A percentile compares a stretch with the other conserved stretches of the same genome.
Evolutionary conservation across 2,888 invertebrate genomes (phyloP).

Genomic region (Abrostola triplasia): DNA sequence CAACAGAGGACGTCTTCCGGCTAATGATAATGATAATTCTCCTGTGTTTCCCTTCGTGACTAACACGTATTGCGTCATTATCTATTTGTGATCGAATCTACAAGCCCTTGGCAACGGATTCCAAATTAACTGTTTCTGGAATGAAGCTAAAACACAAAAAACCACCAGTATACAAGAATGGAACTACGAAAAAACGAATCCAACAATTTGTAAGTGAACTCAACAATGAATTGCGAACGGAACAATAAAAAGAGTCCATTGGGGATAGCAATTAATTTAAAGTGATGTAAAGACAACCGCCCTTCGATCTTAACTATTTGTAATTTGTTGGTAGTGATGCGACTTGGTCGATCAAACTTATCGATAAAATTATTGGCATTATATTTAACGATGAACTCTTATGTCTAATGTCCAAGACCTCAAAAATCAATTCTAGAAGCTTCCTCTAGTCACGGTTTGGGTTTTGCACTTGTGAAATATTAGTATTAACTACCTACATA

Average conservation of each 20-base stretch:
- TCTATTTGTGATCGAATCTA: no score
- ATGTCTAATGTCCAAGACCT: not conserved
- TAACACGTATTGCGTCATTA: no score
- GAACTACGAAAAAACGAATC: conserved; percentile 2
- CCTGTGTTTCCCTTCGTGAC: no score
- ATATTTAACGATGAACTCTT: not conserved
- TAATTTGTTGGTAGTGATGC: conserved; percentile 67
- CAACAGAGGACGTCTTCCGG: no score
- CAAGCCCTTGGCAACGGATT: no score
- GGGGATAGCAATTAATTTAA: conserved; percentile 62
- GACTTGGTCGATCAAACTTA: not conserved
- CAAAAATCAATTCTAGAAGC: not conserved
- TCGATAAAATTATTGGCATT: conserved; percentile 34
- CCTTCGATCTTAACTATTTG: conserved; percentile 71
- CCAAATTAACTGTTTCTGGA: no score
- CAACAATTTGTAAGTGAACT: conserved; percentile 7
- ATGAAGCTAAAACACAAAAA: no score
- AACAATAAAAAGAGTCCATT: conserved; percentile 41
- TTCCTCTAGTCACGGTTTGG: not conserved
- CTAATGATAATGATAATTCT: no score
- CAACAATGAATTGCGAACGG: conserved; percentile 55
- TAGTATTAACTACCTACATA: no score
- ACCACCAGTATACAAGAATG: not conserved
- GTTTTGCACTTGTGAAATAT: no score
- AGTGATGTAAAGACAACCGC: conserved; percentile 59